Evolutionary conservation across 2,113 vertebrate species (phyloP), one percentile per base, ranked within the genome.

Genomic region (Tamias sibiricus): DNA sequence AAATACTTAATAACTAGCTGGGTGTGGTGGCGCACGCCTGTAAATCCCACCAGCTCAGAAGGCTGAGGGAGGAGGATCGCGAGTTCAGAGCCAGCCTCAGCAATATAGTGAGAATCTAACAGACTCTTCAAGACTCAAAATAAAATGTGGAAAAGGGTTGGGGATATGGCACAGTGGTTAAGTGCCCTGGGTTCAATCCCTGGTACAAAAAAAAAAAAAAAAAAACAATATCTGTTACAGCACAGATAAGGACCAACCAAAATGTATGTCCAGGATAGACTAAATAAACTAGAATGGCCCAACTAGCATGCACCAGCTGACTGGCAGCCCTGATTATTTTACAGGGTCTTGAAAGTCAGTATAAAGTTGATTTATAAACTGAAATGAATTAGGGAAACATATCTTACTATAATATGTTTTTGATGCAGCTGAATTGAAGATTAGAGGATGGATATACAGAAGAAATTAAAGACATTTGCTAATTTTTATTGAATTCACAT

Each of bases 401-500:
- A 32, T 19, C 28, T 72, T 37, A 35, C 32, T 37, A 14, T 28
- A 62, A 22, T 44, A 22, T 49, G 26, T 54, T 94, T 93, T 69
- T 69, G 64, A 88, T 42, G 24, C 26, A 76, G 47, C 64, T 57
- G 37, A 79, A 81, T 6, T 37, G 66, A 90, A 37, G 20, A 14
- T 87, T 44, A 89, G 7, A 83, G n/a, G 11, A 64, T 4, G 7
- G 7, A 8, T 71, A 30, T 4, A 26, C 72, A 37, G 7, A 92
- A 26, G 59, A 77, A 90, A 96, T 93, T 47, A 69, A 76, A 94
- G 59, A 68, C 68, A 79, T 32, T 57, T 77, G 30, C 37, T 75
- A 68, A 81, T 92, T 90, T 80, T 76, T 81, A 66, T 54, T 85
- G 72, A 91, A 89, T 32, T 89, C 42, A 83, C 19, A 68, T 52